Conservation (phyloP, 2,113 vertebrate species). For the Stegastes partitus region DNA sequence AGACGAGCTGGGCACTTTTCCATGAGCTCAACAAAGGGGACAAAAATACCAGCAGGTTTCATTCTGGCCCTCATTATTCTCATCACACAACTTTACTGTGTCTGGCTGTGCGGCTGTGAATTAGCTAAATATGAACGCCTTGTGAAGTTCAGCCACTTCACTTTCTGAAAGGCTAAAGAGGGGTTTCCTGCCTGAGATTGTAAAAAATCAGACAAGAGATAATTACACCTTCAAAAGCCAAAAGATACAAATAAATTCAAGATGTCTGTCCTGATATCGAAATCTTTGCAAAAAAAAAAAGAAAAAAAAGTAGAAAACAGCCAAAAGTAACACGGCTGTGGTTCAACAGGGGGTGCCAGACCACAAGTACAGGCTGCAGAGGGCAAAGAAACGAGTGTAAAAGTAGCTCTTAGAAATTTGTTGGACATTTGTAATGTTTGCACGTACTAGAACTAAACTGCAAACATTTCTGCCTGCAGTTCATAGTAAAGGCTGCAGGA, state of each 20-base stretch:
- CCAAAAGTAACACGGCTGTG: slow-evolving; percentile 36
- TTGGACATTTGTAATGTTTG: neutral
- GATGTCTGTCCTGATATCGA: neutral
- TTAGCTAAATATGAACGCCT: slow-evolving; percentile 19
- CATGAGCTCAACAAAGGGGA: slow-evolving; percentile 36
- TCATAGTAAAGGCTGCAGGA: too few relatives aligned
- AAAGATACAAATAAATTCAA: slow-evolving; percentile 11
- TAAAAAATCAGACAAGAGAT: slow-evolving; percentile 10
- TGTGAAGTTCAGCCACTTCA: slow-evolving; percentile 9
- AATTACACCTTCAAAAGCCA: neutral
- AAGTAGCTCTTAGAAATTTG: neutral
- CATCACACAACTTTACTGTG: slow-evolving; percentile 2
- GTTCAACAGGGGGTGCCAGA: slow-evolving; percentile 57
- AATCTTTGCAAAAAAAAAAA: slow-evolving; percentile 7
- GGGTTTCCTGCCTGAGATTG: neutral
- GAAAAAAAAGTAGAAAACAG: slow-evolving; percentile 3
- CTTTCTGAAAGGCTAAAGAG: neutral
- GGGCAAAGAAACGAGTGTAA: neutral
- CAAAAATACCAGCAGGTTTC: slow-evolving; percentile 47
- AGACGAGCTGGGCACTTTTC: slow-evolving; percentile 31
- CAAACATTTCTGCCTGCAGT: too few relatives aligned
- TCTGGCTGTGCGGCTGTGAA: slow-evolving; percentile 22
- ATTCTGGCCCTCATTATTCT: slow-evolving; percentile 18
- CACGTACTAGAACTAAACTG: neutral
- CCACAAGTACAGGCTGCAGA: slow-evolving; percentile 16